Conservation (phyloP, 2,113 vertebrate genomes). For the Polyodon spathula region DNA sequence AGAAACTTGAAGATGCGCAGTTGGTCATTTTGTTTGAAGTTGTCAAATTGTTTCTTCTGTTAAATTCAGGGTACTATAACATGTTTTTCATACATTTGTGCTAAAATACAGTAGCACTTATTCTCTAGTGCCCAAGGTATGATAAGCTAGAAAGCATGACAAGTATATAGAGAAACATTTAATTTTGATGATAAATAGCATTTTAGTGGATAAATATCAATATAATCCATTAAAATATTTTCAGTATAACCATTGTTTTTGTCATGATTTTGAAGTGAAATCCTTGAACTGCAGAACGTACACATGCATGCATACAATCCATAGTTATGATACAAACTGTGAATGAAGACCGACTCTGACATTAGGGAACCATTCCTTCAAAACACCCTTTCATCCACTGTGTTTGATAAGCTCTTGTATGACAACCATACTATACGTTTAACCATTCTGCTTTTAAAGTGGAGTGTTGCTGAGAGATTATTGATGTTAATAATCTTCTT, state of each 20-base stretch:
- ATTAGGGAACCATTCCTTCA: no score
- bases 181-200: conserved; percentile 21
- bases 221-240: conserved; percentile 36
- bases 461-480: no score
- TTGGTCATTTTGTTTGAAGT: conserved; percentile 19
- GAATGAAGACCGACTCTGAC: no score
- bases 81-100: conserved; percentile 11
- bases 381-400: no score
- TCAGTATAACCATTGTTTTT: conserved; percentile 23
- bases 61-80: conserved; percentile 25
- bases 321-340: no score
- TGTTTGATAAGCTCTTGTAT: no score
- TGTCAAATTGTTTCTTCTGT: background rate
- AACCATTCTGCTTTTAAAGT: no score
- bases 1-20: conserved; percentile 8
- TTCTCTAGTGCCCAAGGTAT: conserved; percentile 26
- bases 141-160: conserved; percentile 17
- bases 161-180: conserved; percentile 19
- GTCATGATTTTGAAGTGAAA: background rate
- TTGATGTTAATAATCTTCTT: no score
- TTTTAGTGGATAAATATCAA: conserved; percentile 15
- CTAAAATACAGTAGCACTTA: conserved; percentile 29
- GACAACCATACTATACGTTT: no score
- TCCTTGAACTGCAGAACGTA: background rate
- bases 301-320: no score